Percentiles rank a stretch among this genome's conserved stretches.
Conservation (phyloP, 2,888 invertebrate genomes). For the Atrina japonica region DNA sequence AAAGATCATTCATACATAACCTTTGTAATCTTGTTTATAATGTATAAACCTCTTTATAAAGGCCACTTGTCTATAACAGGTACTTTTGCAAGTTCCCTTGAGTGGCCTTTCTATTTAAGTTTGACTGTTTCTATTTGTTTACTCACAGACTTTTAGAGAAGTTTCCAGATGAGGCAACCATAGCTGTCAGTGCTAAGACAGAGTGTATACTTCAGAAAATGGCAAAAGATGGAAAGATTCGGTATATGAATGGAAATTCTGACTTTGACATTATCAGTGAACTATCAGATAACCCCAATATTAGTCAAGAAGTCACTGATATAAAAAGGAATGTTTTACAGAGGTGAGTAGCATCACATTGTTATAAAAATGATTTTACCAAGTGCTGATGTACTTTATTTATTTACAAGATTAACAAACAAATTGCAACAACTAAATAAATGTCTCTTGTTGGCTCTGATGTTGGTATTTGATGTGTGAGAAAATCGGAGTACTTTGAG, state of each 20-base stretch:
- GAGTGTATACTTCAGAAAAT: slow-evolving; percentile 53
- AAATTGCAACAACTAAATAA: not conserved
- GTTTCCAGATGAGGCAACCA: slow-evolving; percentile 37
- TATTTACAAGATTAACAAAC: not conserved
- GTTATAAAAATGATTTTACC: slow-evolving; percentile 9
- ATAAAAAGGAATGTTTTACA: not conserved
- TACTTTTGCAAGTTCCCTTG: too few relatives aligned
- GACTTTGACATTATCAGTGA: slow-evolving; percentile 19
- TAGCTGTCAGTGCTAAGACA: slow-evolving; percentile 55
- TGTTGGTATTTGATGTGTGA: too few relatives aligned
- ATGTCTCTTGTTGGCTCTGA: too few relatives aligned
- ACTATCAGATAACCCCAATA: not conserved
- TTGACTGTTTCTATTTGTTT: too few relatives aligned
- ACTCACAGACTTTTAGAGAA: slow-evolving; percentile 37
- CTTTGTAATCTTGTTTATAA: too few relatives aligned
- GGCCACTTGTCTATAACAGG: too few relatives aligned
- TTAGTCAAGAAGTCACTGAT: not conserved
- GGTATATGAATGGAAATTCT: slow-evolving; percentile 41
- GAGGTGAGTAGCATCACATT: not conserved
- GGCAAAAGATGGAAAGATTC: slow-evolving; percentile 40
- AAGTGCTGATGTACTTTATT: slow-evolving; percentile 8
- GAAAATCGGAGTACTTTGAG: too few relatives aligned
- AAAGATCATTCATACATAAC: too few relatives aligned
- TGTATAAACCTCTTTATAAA: too few relatives aligned
- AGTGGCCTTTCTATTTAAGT: too few relatives aligned